These are phyloP conservation scores for Cranoglanis bouderius DNA, from an alignment of 2,113 vertebrate genomes.

Conservation along the genomic window DNA sequence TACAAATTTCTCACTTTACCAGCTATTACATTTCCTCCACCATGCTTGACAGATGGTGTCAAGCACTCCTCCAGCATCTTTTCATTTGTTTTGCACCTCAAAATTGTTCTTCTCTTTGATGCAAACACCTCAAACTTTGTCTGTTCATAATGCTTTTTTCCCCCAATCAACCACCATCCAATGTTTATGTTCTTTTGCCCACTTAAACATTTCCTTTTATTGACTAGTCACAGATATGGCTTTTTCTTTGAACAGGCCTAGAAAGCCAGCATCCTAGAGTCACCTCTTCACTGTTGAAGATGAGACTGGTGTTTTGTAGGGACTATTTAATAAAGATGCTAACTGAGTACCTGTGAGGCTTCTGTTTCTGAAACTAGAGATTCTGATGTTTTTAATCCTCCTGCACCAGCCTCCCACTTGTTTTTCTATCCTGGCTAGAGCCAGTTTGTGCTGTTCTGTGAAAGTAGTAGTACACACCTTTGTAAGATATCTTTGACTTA, in stretches of 20 bases:
- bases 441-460: neutral
- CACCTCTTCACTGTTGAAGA: neutral
- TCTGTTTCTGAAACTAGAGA: neutral
- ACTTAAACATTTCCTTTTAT: neutral
- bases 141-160: neutral
- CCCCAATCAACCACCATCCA: neutral
- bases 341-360: neutral
- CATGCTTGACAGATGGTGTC: neutral
- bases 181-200: neutral
- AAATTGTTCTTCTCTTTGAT: neutral
- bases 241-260: neutral
- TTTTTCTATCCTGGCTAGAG: neutral
- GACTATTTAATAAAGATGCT: neutral
- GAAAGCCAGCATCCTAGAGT: neutral
- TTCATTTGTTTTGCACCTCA: neutral
- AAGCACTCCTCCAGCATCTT: neutral
- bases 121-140: neutral
- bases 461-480: neutral
- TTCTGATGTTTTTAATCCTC: neutral
- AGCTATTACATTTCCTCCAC: neutral
- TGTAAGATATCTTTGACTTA: neutral
- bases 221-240: neutral
- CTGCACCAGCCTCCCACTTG: neutral
- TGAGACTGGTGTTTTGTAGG: neutral
- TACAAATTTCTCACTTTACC: neutral